Base-by-base conservation (phyloP, 2,797 vertebrate genomes). In the Lithobates pipiens region DNA sequence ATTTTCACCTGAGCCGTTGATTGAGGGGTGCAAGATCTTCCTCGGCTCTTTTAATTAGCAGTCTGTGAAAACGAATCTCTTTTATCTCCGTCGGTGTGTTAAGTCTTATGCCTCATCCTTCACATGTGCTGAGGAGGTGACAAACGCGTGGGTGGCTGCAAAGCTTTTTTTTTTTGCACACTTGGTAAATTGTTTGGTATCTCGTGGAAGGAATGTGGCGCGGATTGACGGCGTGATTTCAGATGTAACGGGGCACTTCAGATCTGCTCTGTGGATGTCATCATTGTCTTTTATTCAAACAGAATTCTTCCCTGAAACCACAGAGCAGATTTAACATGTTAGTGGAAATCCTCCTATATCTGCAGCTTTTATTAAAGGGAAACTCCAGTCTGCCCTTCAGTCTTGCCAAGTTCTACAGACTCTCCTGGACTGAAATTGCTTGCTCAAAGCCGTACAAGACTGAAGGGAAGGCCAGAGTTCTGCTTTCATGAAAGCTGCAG, bases 21-120 rank as follows among this genome's bases (percentile, higher is more conserved):
- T 90, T 90, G 84, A 85, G 81, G 13, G 0, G 65, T 76, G 74
- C 27, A 44, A 78, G 88, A 89, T 85, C 77, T 83, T 86, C 89
- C 39, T 23, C 11, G 44, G 42, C 0, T 63, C 73, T 29, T 70
- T 89, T 88, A 82, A 89, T 73, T 63, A 75, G 80, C 63, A 85
- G 21, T 32, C 57, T 80, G 42, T 10, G 42, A 82, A 85, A 68
- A 11, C 1, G 18, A 34, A 75, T 69, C 76, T 87, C 25, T 88
- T 80, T 84, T 85, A n/a, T 25, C 72, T 27, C 54, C 83, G 29
- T 34, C 76, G 67, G 42, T 5, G 29, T 72, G 83, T 72, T 57
- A 70, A 61, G 70, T 76, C 42, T 69, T 78, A 18, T 42, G 54
- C 85, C 39, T 8, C 68, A 78, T 79, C 72, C 54, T n/a, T 32